Evolutionary conservation across 2,797 vertebrate species (phyloP), one percentile per base, ranked within the genome.

Genomic region (Vultur gryphus): DNA sequence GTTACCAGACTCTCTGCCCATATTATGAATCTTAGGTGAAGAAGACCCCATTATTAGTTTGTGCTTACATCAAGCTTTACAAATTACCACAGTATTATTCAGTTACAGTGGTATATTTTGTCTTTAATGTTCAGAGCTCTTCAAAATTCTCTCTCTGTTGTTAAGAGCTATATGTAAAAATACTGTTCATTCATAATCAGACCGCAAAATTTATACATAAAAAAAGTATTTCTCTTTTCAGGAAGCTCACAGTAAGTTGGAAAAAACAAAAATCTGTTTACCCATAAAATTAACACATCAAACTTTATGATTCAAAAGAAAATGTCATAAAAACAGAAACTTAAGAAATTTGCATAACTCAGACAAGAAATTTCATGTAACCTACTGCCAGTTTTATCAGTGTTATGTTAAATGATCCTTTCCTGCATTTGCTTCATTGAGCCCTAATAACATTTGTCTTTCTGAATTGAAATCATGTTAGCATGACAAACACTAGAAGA

Each of bases 381-480:
- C 52, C 23, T 71, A 59, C 33, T 66, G 80, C 37, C 57, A 64
- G 44, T 84, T 94, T 96, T 92, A 89, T 93, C 66, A 66, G 66
- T 28, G 5, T 66, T 90, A 44, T 23, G 8, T 78, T 73, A 93
- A 91, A 91, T 54, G 23, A 91, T 71, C 67, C 57, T 89, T 82
- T 90, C 55, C 48, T 86, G 35, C n/a, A 81, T 86, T 94, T 92
- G 64, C 76, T 95, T 95, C 87, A 51, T 67, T 95, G 85, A 94
- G 17, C 57, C 88, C 76, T 96, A 86, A 90, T 91, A 95, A 96
- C 37, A 52, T 96, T 93, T 94, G 49, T 92, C 78, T 93, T 52
- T 92, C 90, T 83, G 84, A 94, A 90, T 61, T 84, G 81, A 97
- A 96, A 93, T 87, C 73, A 65, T 43, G 64, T 88, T 94, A 94